Base-by-base conservation (phyloP, 64 coral and sea anemone genomes). In the Astreopora myriophthalma region DNA sequence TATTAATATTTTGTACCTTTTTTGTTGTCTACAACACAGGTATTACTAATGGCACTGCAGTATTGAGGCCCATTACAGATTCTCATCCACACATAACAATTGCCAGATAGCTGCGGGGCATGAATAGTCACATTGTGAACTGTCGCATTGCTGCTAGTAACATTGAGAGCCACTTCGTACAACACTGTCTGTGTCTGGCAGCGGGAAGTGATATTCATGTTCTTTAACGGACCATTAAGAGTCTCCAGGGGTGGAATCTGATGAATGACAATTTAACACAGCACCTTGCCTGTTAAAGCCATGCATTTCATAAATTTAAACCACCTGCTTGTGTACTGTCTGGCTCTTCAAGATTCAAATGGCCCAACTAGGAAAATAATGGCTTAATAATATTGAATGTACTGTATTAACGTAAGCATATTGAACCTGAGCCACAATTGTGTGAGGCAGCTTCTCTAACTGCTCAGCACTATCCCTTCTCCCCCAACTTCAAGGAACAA, bases 1-100 rank as follows among this genome's bases (percentile, higher is more conserved):
- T n/a, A n/a, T 6, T 4, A 44, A 44, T 6, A 44, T 44, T 44
- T 20, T 12, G 3, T 26, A 64, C 61, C 61, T 64, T 64, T 24
- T 1, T 24, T 24, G 61, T 9, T 64, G 3, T 26, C 23, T 5
- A 34, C 10, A 22, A 62, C 5, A 61, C 79, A 83, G 6, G 33
- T 64, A n/a, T 25, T 24, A 19, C 79, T 83, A 20, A 13, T 39
- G 3, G 8, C 32, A 33, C 79, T 83, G 32, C 79, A 83, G 25
- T 64, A 19, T 34, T 32, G 25, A n/a, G 79, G 79, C 38, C 58
- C 55, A 83, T 63, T 83, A 25, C 79, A 83, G 8, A 83, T 35
- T 2, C 22, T 64, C 79, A 83, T 83, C 79, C 30, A 36, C 20
- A 83, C 79, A 64, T 12, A 1, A 31, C 79, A 83, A 39, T 23